Evolutionary conservation across 2,888 invertebrate genomes (phyloP).

Genomic region (Rotaria macrura): DNA sequence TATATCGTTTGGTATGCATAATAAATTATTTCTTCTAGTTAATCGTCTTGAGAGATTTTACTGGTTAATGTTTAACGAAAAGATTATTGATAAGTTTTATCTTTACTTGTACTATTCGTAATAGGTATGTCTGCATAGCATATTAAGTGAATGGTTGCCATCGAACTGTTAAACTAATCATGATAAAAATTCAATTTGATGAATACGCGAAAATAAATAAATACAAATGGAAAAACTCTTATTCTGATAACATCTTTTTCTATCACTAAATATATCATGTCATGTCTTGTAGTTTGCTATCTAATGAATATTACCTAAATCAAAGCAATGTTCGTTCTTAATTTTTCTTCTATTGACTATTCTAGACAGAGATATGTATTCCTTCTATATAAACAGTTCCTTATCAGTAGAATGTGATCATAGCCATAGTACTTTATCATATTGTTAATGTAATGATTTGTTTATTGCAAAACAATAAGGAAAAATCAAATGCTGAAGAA

Average conservation of each 20-base stretch:
- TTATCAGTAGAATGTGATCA: neutral
- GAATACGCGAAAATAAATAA: neutral
- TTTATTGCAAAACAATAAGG: neutral
- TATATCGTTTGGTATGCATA: neutral
- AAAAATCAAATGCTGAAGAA: neutral
- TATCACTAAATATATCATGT: neutral
- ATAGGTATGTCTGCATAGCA: neutral
- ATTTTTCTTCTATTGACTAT: neutral
- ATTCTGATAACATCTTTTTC: neutral
- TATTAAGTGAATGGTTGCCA: neutral
- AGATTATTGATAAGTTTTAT: neutral
- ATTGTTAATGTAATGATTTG: neutral
- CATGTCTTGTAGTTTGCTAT: neutral
- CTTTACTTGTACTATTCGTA: neutral
- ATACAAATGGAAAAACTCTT: neutral
- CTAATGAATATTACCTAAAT: neutral
- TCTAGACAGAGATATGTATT: neutral
- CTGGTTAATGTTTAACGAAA: neutral
- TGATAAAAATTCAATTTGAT: neutral
- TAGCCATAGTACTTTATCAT: neutral
- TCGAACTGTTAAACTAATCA: neutral
- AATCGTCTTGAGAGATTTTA: neutral
- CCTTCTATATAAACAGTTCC: neutral
- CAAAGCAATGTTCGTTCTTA: neutral
- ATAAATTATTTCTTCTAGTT: neutral